Conservation (phyloP, 2,888 invertebrate genomes). For the Dione vanillae region DNA sequence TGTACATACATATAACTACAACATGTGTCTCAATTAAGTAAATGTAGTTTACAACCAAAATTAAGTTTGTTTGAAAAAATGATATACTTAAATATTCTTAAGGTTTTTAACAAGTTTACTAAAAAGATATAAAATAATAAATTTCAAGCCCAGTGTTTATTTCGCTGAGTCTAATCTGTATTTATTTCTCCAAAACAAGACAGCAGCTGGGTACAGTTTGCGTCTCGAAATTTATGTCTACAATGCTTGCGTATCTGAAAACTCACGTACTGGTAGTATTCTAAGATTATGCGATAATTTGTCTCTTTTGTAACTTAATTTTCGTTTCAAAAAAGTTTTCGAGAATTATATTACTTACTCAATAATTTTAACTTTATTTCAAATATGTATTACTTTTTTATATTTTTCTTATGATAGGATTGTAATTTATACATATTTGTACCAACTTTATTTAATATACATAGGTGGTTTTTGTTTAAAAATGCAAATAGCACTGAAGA, state of each 20-base stretch:
- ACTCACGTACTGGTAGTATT: constrained; percentile 60
- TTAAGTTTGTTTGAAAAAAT: background rate
- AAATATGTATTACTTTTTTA: too few species aligned
- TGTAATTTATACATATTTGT: too few species aligned
- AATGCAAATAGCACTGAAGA: too few species aligned
- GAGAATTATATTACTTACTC: too few species aligned
- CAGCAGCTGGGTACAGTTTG: constrained; percentile 79
- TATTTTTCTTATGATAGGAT: too few species aligned
- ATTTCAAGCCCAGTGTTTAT: constrained; percentile 66
- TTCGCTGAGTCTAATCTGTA: constrained; percentile 67
- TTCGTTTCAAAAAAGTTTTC: background rate
- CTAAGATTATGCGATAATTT: constrained; percentile 47
- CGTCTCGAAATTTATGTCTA: constrained; percentile 75
- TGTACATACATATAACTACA: background rate
- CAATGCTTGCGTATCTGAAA: constrained; percentile 62
- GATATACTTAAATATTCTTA: background rate
- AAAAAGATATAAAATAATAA: constrained; percentile 48
- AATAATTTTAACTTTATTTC: too few species aligned
- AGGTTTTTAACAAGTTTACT: background rate
- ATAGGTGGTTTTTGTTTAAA: too few species aligned
- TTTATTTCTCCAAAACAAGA: constrained; percentile 79
- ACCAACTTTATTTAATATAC: too few species aligned
- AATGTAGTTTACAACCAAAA: background rate
- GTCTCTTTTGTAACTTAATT: constrained; percentile 6
- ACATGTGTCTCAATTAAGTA: background rate